phyloP scores from a whole-genome alignment of 2,888 invertebrate species.

The Drosophila sordidula region DNA sequence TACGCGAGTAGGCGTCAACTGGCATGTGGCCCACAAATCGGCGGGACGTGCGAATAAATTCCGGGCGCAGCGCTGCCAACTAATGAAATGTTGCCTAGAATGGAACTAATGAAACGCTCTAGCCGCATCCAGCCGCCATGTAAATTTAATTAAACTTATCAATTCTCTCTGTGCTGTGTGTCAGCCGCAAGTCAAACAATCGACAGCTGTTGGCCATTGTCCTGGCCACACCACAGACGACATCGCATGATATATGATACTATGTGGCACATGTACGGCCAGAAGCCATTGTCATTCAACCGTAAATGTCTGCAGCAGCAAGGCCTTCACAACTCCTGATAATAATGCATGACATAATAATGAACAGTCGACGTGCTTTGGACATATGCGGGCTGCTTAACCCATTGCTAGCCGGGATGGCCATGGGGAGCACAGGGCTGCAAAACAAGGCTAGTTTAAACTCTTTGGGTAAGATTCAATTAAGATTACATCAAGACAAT shows the following conservation, averaged over 20 bases:
- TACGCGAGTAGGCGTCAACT: constrained; percentile 57
- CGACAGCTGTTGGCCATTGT: constrained; percentile 59
- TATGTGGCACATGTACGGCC: constrained; percentile 25
- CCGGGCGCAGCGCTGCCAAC: constrained; percentile 28
- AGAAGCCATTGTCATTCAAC: constrained; percentile 19
- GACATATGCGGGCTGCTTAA: not conserved
- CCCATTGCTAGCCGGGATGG: not conserved
- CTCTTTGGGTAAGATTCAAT: too few species aligned
- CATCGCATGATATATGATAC: constrained; percentile 31
- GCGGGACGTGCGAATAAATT: constrained; percentile 68
- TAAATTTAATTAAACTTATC: constrained; percentile 78
- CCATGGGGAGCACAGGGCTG: too few species aligned
- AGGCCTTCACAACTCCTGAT: constrained; percentile 14
- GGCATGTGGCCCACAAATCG: constrained; percentile 53
- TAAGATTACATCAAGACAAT: too few species aligned
- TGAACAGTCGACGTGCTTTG: constrained; percentile 5
- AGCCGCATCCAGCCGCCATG: constrained; percentile 27
- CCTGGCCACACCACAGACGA: constrained; percentile 5
- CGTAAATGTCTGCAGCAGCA: constrained; percentile 26
- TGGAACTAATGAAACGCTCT: constrained; percentile 37
- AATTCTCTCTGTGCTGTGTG: constrained; percentile 39
- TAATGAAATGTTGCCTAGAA: constrained; percentile 60
- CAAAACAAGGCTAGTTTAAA: too few species aligned
- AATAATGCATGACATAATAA: constrained; percentile 21
- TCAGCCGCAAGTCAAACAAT: constrained; percentile 56